Evolutionary conservation across 1,140 invertebrate species (phyloP), one percentile per base, ranked within the genome.

Genomic region (Rhagoletis zephyria): DNA sequence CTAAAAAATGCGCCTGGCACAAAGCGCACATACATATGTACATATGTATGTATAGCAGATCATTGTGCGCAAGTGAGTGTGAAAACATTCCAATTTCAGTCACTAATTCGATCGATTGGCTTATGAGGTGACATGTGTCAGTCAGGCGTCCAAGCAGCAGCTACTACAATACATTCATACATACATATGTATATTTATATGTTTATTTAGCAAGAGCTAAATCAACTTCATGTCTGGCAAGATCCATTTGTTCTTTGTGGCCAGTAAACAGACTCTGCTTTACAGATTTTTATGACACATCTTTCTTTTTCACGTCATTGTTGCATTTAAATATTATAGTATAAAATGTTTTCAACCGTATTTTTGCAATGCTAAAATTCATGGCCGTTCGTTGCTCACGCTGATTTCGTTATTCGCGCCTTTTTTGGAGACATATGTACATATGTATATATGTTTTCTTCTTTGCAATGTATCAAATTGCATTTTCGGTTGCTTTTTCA

Each of bases 51-150:
- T 16, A 4, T 4, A 16, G 67, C 67, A 45, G 67, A 30, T 59
- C 16, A 81, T 56, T 42, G n/a, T 56, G 74, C 16, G 74, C 74
- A 81, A 81, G 70, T 51, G 40, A 74, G 74, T 81, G 74, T 81
- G 74, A 81, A 74, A 81, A 56, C 56, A 56, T 56, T 81, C 74
- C 74, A 81, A 81, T 81, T 81, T 81, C 74, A 56, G 56, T 81
- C 56, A 81, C 74, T 81, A 81, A 81, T 81, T 51, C 74, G 74
- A 81, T 81, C 74, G 74, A 30, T 30, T 30, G 30, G 30, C 48
- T 59, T 56, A 48, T 51, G 48, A 81, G 74, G 12, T 59, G 48
- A 81, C 74, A 81, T 81, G 74, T 81, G 74, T 51, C 64, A 30
- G n/a, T 67, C 74, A 81, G 48, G 0, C 45, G 16, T 14, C 48